A percentile compares a stretch with the other conserved stretches of the same genome.
phyloP scores from a whole-genome alignment of 2,797 vertebrate species.

The Peromyscus eremicus region DNA sequence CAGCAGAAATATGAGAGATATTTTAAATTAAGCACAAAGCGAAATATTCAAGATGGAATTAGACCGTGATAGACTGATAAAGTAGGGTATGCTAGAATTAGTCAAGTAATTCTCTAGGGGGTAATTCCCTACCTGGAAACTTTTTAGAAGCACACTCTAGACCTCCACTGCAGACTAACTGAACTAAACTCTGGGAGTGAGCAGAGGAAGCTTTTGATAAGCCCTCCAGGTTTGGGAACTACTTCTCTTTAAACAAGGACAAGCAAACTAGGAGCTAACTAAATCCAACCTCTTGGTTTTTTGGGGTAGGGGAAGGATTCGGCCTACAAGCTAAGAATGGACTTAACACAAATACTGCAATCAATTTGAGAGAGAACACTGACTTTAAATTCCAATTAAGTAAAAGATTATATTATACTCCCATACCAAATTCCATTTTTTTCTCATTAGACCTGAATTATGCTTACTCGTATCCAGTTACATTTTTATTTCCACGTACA shows the following conservation, averaged over 20 bases:
- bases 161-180: neutral
- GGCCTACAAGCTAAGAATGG: conserved; percentile 29
- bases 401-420: conserved; percentile 35
- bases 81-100: conserved; percentile 31
- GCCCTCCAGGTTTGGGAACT: conserved; percentile 21
- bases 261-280: conserved; percentile 18
- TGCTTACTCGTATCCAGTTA: conserved; percentile 15
- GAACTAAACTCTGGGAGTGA: neutral
- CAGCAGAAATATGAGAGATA: neutral
- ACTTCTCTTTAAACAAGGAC: conserved; percentile 19
- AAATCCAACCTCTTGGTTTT: conserved; percentile 36
- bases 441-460: conserved; percentile 42
- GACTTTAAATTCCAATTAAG: conserved; percentile 45
- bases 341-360: conserved; percentile 40
- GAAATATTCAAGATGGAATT: conserved; percentile 41
- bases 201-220: conserved; percentile 25
- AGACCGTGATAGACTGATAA: neutral
- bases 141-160: conserved; percentile 12
- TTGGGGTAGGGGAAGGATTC: neutral
- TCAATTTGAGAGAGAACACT: conserved; percentile 6
- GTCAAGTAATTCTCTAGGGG: conserved; percentile 25
- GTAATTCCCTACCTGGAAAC: neutral
- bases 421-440: conserved; percentile 2
- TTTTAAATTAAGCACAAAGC: conserved; percentile 56
- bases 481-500: conserved; percentile 50